Conservation (phyloP, 2,797 vertebrate genomes). For the Prionace glauca region DNA sequence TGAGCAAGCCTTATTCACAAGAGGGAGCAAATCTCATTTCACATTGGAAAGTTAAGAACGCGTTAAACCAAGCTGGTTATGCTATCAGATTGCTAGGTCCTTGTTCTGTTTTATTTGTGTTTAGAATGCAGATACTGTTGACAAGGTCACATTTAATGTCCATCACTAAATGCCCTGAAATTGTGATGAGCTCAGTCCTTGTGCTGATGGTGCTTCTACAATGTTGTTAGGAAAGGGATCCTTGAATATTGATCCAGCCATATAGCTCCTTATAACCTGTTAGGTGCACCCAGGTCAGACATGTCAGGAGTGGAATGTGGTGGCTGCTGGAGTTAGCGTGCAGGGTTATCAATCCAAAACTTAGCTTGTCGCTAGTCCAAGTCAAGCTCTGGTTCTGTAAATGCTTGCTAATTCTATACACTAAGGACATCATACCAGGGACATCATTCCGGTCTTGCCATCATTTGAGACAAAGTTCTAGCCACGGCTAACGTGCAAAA, state of each 20-base stretch:
- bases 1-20: background rate
- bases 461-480: background rate
- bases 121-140: background rate
- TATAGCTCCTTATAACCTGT: background rate
- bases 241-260: background rate
- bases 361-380: background rate
- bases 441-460: too few species aligned
- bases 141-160: background rate
- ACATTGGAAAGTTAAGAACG: background rate
- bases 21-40: background rate
- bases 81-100: background rate
- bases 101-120: background rate
- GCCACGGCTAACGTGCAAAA: background rate
- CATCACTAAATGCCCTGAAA: background rate
- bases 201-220: background rate
- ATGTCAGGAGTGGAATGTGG: too few species aligned
- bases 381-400: background rate
- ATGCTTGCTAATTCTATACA: background rate
- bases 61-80: background rate
- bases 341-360: too few species aligned
- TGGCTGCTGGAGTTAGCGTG: too few species aligned
- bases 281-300: background rate
- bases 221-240: background rate
- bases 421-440: background rate
- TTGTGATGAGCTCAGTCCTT: background rate